Evolutionary conservation across 92 coral and sea anemone species (phyloP).

Genomic region (Epizoanthus ramosus): DNA sequence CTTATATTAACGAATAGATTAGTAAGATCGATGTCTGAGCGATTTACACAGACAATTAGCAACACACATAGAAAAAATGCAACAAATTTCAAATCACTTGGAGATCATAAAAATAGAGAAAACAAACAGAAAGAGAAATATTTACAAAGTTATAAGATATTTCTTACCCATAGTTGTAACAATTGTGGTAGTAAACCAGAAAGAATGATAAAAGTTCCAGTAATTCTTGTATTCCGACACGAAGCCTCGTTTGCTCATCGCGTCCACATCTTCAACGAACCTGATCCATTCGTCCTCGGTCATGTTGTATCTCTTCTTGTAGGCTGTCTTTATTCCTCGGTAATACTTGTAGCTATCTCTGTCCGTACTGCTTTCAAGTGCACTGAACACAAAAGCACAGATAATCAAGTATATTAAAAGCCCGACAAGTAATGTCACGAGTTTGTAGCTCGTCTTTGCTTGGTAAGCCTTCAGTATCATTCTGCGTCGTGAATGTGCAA

Average conservation of each 20-base stretch:
- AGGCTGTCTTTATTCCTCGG: conserved; percentile 39
- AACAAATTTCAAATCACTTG: neutral
- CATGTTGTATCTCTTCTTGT: conserved; percentile 64
- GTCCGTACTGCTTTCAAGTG: conserved; percentile 65
- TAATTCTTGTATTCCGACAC: conserved; percentile 50
- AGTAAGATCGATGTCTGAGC: neutral
- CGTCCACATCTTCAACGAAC: conserved; percentile 52
- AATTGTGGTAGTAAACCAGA: conserved; percentile 86
- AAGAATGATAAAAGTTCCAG: conserved; percentile 88
- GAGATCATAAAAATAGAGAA: neutral
- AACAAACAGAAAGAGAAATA: neutral
- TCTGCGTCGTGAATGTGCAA: neutral
- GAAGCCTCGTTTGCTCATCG: conserved; percentile 68
- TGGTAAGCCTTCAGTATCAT: conserved; percentile 32
- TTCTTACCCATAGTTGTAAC: conserved; percentile 85
- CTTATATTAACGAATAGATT: too few species aligned
- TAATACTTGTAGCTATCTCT: conserved; percentile 48
- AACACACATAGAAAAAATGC: neutral
- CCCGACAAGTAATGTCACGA: conserved; percentile 46
- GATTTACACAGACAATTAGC: neutral
- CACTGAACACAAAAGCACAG: conserved; percentile 70
- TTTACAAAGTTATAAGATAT: neutral
- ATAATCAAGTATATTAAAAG: conserved; percentile 57
- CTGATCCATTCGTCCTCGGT: conserved; percentile 62
- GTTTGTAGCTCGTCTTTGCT: conserved; percentile 50